These are phyloP conservation scores for Linnaemya vulpina DNA, from an alignment of 2,888 invertebrate genomes.

Conservation along the genomic window DNA sequence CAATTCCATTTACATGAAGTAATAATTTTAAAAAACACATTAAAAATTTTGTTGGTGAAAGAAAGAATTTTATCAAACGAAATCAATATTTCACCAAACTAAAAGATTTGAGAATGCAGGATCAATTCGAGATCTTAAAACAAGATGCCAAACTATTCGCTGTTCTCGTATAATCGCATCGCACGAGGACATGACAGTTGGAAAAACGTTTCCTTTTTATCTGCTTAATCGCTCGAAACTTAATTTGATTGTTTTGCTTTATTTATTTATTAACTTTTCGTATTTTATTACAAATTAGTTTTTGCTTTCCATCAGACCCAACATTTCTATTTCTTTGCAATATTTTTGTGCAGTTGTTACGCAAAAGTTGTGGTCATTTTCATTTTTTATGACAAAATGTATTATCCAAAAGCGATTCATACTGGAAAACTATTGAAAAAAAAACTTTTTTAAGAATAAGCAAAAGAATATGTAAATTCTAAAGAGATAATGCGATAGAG, in stretches of 20 bases:
- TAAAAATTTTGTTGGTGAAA: background rate
- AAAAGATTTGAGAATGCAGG: too few species aligned
- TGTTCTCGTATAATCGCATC: background rate
- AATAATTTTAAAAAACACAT: slow-evolving; percentile 28
- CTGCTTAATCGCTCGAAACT: slow-evolving; percentile 61
- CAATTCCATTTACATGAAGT: slow-evolving; percentile 44
- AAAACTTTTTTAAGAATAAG: slow-evolving; percentile 46
- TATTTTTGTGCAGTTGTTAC: slow-evolving; percentile 9
- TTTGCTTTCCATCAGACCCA: slow-evolving; percentile 4
- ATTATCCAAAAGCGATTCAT: slow-evolving; percentile 5
- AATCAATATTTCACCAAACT: background rate
- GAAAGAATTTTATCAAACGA: background rate
- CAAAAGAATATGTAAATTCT: slow-evolving; percentile 79
- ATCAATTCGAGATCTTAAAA: too few species aligned
- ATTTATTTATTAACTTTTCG: slow-evolving; percentile 59
- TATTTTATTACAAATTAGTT: slow-evolving; percentile 31
- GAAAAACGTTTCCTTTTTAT: slow-evolving; percentile 22
- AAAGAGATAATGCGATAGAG: slow-evolving; percentile 81
- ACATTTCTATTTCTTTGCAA: background rate
- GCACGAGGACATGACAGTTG: background rate
- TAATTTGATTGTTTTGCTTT: slow-evolving; percentile 64
- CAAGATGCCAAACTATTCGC: too few species aligned
- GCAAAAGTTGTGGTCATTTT: slow-evolving; percentile 44
- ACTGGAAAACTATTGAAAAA: slow-evolving; percentile 1
- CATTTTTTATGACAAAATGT: slow-evolving; percentile 28